phyloP scores from a whole-genome alignment of 2,113 vertebrate species.

The Sander lucioperca region DNA sequence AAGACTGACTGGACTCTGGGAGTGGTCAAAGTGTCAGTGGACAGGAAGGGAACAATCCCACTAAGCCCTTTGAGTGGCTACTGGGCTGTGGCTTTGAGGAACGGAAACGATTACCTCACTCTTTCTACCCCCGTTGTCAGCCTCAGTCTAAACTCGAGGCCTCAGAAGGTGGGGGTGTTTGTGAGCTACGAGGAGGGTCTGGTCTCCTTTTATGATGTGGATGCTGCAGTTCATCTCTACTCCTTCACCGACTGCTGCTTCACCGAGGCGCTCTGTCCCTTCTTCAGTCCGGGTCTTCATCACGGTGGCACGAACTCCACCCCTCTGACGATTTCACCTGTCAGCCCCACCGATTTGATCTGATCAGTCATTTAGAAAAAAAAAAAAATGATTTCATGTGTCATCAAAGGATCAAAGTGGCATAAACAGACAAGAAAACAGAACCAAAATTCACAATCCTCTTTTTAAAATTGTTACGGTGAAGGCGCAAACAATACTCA shows the following conservation, averaged over 20 bases:
- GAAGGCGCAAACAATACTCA: too few species aligned
- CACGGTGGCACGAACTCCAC: background rate
- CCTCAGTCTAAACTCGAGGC: background rate
- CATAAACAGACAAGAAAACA: background rate
- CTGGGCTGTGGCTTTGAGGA: constrained; percentile 31
- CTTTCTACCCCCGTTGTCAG: constrained; percentile 6
- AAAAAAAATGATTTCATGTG: background rate
- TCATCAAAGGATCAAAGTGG: background rate
- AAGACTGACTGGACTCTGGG: constrained; percentile 46
- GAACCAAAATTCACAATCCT: too few species aligned
- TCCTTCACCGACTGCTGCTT: constrained; percentile 38
- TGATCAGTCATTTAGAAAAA: background rate
- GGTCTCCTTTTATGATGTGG: constrained; percentile 32
- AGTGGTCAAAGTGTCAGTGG: constrained; percentile 6
- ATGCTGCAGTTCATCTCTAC: background rate
- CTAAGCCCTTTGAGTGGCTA: constrained; percentile 19
- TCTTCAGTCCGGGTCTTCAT: constrained; percentile 38
- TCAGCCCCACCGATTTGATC: background rate
- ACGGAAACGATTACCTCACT: background rate
- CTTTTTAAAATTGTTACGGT: too few species aligned
- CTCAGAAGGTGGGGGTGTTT: background rate
- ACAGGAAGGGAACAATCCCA: constrained; percentile 20
- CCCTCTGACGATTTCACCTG: constrained; percentile 17
- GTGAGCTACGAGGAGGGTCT: constrained; percentile 24
- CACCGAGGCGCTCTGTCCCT: constrained; percentile 9